Base-by-base conservation (phyloP, 2,888 invertebrate species). In the Physocephala rufipes region DNA sequence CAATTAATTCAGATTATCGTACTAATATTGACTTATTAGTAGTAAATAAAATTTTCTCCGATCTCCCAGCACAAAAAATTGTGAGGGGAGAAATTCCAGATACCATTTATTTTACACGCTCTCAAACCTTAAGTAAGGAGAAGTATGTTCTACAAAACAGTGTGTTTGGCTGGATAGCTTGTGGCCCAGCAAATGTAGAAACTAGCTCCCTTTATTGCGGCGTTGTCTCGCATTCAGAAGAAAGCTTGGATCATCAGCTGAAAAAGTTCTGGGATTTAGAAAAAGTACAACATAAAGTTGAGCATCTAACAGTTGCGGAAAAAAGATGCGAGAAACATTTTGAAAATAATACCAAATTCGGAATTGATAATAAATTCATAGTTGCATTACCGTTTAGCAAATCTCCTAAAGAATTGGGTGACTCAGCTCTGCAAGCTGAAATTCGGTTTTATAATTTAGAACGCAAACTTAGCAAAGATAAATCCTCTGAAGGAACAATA, bases 391-490 rank as follows among this genome's bases (percentile, higher is more conserved):
- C 69, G 19, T 73, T 76, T 9, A 76, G 74, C 62, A 51, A 26
- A 47, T 67, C 72, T n/a, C 67, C 64, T 49, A 73, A 63, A 9
- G 62, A 58, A 15, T 65, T 74, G 19, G 70, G 72, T 59, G 47
- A 67, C 13, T 76, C 73, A 49, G 68, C 70, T 43, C 71, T 74
- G 61, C 53, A 55, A 71, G 73, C 72, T 7, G 68, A 71, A 68
- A 58, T 72, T 2, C 67, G 71, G n/a, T 76, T 74, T 71, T 51
- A 73, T 43, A 61, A 72, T 0, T 49, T 74, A 43, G 68, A 77
- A 59, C 69, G 73, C 30, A 68, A 62, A 7, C n/a, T 73, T 1
- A 63, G 53, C 49, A 75, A 74, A 67, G 47, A 70, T 65, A 55
- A 55, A 13, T n/a, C 55, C 36, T 43, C 61, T 73, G n/a, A 67